These are phyloP conservation scores for Lithobates sylvaticus DNA, from an alignment of 2,797 vertebrate genomes.

Conservation along the genomic window DNA sequence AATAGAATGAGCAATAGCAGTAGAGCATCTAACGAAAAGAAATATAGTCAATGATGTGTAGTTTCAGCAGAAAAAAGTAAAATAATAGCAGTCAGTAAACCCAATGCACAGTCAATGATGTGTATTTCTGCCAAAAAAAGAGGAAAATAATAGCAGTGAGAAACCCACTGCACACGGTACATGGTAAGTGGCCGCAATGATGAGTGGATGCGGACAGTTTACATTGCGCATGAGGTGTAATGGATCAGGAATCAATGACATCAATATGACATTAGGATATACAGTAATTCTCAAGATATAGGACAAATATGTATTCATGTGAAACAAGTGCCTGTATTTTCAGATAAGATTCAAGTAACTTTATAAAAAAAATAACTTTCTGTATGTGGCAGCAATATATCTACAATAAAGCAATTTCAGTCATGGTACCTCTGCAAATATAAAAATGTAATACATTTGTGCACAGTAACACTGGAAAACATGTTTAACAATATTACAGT, in stretches of 20 bases:
- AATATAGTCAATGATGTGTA: slow-evolving; percentile 28
- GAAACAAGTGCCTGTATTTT: slow-evolving; percentile 4
- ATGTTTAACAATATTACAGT: too few species aligned
- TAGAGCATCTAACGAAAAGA: slow-evolving; percentile 47
- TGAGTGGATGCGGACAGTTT: slow-evolving; percentile 10
- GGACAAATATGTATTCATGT: not conserved
- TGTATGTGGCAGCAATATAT: too few species aligned
- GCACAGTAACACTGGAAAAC: too few species aligned
- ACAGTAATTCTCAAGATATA: not conserved
- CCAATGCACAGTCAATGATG: slow-evolving; percentile 37
- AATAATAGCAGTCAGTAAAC: slow-evolving; percentile 45
- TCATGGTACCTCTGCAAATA: too few species aligned
- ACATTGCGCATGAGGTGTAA: slow-evolving; percentile 31
- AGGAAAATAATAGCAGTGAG: slow-evolving; percentile 46
- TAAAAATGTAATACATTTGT: too few species aligned
- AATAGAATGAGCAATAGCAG: slow-evolving; percentile 47
- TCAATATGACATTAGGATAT: slow-evolving; percentile 18
- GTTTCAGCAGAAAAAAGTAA: slow-evolving; percentile 22
- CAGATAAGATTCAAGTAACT: not conserved
- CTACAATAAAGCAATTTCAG: too few species aligned
- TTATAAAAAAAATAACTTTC: not conserved
- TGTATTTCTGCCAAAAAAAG: not conserved
- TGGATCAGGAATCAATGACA: slow-evolving; percentile 40
- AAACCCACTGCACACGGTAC: slow-evolving; percentile 30
- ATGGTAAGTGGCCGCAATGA: slow-evolving; percentile 26